phyloP scores from a whole-genome alignment of 2,113 vertebrate genomes.

The Cettia cetti region DNA sequence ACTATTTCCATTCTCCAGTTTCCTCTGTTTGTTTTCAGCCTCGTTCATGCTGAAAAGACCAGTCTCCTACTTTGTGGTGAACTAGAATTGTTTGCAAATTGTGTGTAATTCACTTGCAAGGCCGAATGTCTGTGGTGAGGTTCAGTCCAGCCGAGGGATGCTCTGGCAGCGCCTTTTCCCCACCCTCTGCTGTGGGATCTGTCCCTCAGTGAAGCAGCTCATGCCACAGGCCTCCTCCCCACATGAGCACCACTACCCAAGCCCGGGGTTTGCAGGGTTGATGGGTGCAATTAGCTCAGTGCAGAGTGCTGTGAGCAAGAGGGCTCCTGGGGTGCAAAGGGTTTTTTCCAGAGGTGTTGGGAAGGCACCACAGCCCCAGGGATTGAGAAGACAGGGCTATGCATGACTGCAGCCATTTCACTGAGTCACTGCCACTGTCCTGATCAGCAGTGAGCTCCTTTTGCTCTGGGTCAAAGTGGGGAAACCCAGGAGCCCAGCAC shows the following conservation, averaged over 20 bases:
- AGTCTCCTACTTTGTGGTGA: not conserved
- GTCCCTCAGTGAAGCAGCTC: not conserved
- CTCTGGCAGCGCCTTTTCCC: not conserved
- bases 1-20: not conserved
- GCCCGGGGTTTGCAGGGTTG: not conserved
- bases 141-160: not conserved
- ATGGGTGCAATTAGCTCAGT: not conserved
- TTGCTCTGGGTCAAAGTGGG: not conserved
- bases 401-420: not conserved
- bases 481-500: not conserved
- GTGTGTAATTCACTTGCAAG: not conserved
- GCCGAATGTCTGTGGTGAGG: rapidly evolving
- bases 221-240: not conserved
- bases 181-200: not conserved
- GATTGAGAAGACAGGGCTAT: not conserved
- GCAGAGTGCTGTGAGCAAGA: not conserved
- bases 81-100: not conserved
- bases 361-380: rapidly evolving
- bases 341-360: not conserved
- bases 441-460: not conserved
- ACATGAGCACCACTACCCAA: not conserved
- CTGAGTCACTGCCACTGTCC: not conserved
- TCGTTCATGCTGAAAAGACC: not conserved
- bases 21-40: not conserved
- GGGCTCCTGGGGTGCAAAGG: not conserved